Base-by-base conservation (phyloP, 2,797 vertebrate species). In the Coracias cyanogaster region DNA sequence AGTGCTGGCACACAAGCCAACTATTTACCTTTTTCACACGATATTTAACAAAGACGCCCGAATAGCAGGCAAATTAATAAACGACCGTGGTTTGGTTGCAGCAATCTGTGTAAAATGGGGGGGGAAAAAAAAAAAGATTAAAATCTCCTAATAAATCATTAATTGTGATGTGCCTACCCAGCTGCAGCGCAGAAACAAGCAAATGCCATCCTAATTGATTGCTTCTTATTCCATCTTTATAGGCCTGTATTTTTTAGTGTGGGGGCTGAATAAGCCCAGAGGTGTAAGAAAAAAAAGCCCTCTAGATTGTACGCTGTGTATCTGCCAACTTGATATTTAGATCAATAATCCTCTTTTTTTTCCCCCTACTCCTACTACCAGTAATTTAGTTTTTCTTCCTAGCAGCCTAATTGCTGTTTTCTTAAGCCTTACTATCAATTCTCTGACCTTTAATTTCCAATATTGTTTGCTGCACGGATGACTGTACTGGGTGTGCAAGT, bases 151-250 rank as follows among this genome's bases (percentile, higher is more conserved):
- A 95, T 96, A 95, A 95, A 96, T 96, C 96, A 95, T 95, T 94
- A 95, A 95, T 94, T 93, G 95, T 94, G 94, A 95, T 94, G 84
- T 89, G 93, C 84, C 89, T 95, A 92, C 92, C 84, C 93, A 96
- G 91, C 90, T 92, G 61, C 81, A 95, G 93, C 18, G 3, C 0
- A 3, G 93, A 95, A 96, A 95, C 86, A 95, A 94, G 93, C 74
- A 97, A 96, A 96, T 95, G 95, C 83, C 96, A 96, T 81, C 83
- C 79, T 96, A 96, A 96, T 96, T 96, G 93, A 96, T 95, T 95
- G 88, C 92, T 93, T 93, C 90, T 95, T 91, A 92, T 87, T 95
- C 86, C 92, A 76, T 89, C 86, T 96, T 95, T 93, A 95, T 91
- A 95, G 74, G 71, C 39, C 78, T 92, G 78, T 72, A 78, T 95